A percentile compares a stretch with the other conserved stretches of the same genome.
phyloP scores from a whole-genome alignment of 2,113 vertebrate species.

The Thymallus thymallus region DNA sequence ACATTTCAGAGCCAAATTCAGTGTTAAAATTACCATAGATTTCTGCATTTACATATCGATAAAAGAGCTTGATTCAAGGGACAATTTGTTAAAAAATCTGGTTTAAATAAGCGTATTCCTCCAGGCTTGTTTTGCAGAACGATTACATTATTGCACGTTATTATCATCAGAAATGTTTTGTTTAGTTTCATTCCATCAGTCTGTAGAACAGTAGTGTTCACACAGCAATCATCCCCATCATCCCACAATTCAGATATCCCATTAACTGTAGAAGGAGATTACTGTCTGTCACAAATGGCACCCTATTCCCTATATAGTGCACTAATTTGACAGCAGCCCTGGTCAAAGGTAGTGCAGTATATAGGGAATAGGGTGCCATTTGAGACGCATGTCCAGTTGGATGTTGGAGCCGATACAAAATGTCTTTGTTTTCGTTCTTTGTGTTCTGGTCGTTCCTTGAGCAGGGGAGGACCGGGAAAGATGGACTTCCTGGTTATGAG shows the following conservation, averaged over 20 bases:
- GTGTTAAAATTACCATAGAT: too few relatives aligned
- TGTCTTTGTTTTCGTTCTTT: slow-evolving; percentile 65
- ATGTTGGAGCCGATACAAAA: slow-evolving; percentile 55
- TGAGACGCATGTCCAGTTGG: not conserved
- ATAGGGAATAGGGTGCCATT: too few relatives aligned
- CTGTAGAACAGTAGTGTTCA: slow-evolving; percentile 63
- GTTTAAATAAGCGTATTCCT: slow-evolving; percentile 36
- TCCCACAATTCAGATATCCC: slow-evolving; percentile 66
- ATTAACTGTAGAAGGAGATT: slow-evolving; percentile 69
- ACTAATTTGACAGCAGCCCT: too few relatives aligned
- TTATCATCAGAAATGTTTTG: slow-evolving; percentile 66
- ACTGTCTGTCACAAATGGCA: slow-evolving; percentile 26
- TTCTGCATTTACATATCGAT: not conserved
- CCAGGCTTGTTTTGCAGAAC: slow-evolving; percentile 45
- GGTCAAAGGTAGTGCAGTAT: too few relatives aligned
- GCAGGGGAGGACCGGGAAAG: slow-evolving; percentile 77
- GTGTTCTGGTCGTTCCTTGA: slow-evolving; percentile 35
- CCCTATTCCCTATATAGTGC: too few relatives aligned
- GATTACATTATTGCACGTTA: slow-evolving; percentile 61
- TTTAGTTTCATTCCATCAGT: slow-evolving; percentile 58
- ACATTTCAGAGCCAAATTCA: too few relatives aligned
- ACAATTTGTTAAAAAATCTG: not conserved
- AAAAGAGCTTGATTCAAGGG: not conserved
- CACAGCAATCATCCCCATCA: slow-evolving; percentile 65
- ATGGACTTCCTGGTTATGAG: slow-evolving; percentile 77